A percentile compares a stretch with the other conserved stretches of the same genome.
Conservation (phyloP, 2,113 vertebrate genomes). For the Entomyzon cyanotis region DNA sequence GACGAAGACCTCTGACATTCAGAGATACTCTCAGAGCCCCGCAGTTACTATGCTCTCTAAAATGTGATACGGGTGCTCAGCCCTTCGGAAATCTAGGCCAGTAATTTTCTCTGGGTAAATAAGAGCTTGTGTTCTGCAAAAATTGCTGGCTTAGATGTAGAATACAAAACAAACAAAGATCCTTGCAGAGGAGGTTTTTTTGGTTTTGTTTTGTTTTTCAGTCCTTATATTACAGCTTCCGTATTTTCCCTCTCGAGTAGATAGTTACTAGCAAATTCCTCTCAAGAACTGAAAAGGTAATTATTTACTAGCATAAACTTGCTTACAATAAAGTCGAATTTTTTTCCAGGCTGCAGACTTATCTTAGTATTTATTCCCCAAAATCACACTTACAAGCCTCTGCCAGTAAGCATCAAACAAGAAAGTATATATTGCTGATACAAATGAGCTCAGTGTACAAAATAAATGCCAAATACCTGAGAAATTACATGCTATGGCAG, state of each 20-base stretch:
- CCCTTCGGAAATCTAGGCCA: constrained; percentile 32
- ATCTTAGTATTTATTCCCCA: background rate
- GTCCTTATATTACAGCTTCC: constrained; percentile 15
- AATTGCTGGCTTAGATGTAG: constrained; percentile 56
- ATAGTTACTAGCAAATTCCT: constrained; percentile 19
- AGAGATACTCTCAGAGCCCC: fast-evolving
- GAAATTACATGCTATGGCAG: background rate
- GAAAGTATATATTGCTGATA: background rate
- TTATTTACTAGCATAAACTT: constrained; percentile 33
- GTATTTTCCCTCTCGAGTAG: constrained; percentile 38
- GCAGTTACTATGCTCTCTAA: background rate
- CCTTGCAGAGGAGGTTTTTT: constrained; percentile 1
- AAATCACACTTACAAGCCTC: background rate
- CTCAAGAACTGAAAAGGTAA: constrained; percentile 15
- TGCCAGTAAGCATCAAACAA: constrained; percentile 2
- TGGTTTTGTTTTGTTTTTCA: constrained; percentile 18
- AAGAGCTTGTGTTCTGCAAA: constrained; percentile 51
- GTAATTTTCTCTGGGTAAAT: constrained; percentile 63
- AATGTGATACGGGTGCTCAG: constrained; percentile 15
- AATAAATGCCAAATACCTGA: constrained; percentile 3
- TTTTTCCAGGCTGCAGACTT: background rate
- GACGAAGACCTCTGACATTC: background rate
- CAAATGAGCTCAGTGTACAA: background rate
- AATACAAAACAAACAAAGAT: constrained; percentile 52
- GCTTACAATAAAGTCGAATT: background rate